A percentile compares a stretch with the other conserved stretches of the same genome.
These are phyloP conservation scores for Anagyrus pseudococci DNA, from an alignment of 2,888 invertebrate species.

Conservation along the genomic window DNA sequence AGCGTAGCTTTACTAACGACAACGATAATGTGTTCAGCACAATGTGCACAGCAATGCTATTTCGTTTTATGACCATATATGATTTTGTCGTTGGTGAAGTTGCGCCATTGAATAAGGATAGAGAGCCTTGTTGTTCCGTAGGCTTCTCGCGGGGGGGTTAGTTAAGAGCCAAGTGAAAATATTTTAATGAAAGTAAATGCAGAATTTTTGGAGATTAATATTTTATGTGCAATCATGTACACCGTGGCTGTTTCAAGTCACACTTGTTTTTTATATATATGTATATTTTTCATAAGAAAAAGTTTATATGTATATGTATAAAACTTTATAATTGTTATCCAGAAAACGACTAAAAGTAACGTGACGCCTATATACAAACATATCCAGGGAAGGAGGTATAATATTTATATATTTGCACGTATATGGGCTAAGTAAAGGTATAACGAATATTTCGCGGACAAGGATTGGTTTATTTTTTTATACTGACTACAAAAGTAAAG, in stretches of 20 bases:
- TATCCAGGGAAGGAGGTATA: constrained; percentile 18
- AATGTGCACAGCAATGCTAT: constrained; percentile 9
- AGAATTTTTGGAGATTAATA: constrained; percentile 19
- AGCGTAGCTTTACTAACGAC: not conserved
- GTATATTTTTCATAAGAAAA: constrained; percentile 9
- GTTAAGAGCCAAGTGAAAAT: constrained; percentile 25
- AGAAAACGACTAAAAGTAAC: constrained; percentile 3
- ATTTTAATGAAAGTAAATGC: constrained; percentile 30
- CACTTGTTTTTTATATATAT: not conserved
- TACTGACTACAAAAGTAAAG: not conserved
- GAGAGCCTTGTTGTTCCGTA: constrained; percentile 4
- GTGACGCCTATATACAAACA: constrained; percentile 8
- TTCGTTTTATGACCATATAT: constrained; percentile 7
- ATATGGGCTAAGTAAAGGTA: too few species aligned
- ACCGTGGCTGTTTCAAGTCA: not conserved
- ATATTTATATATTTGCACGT: constrained; percentile 5
- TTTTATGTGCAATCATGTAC: constrained; percentile 20
- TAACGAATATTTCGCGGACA: too few species aligned
- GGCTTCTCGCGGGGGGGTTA: too few species aligned
- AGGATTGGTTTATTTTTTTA: too few species aligned
- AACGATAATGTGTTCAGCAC: not conserved
- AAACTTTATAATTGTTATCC: constrained; percentile 4
- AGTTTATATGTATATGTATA: constrained; percentile 14
- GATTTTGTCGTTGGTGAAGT: constrained; percentile 7
- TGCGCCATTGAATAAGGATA: constrained; percentile 7